These are phyloP conservation scores for Drosophila borealis DNA, from an alignment of 2,888 invertebrate genomes.

Conservation along the genomic window DNA sequence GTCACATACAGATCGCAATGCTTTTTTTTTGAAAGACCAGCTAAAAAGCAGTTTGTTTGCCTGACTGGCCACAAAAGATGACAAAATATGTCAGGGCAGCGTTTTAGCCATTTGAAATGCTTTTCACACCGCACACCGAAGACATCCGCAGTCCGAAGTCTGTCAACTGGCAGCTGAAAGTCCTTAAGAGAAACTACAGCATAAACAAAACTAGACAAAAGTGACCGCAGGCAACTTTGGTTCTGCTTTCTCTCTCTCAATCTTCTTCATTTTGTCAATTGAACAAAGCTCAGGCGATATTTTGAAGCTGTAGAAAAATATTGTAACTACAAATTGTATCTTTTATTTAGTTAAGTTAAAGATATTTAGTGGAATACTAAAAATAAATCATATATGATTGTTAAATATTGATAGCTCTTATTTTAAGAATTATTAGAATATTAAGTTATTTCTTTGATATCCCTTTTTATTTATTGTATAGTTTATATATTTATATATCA, in stretches of 20 bases:
- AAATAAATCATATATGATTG: too few relatives aligned
- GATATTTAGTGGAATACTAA: too few relatives aligned
- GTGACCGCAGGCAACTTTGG: constrained; percentile 25
- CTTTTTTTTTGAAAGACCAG: constrained; percentile 2
- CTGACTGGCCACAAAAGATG: constrained; percentile 46
- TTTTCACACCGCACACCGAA: constrained; percentile 26
- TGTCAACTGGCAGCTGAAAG: constrained; percentile 43
- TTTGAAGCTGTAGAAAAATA: constrained; percentile 12
- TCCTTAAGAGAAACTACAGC: constrained; percentile 18
- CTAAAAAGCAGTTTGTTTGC: constrained; percentile 35
- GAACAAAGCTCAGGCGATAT: constrained; percentile 5
- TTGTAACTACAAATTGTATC: neutral
- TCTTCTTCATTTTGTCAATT: neutral
- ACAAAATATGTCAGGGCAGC: constrained; percentile 48
- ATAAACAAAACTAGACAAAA: constrained; percentile 23
- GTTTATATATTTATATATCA: too few relatives aligned
- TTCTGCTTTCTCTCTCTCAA: neutral
- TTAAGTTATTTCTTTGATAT: too few relatives aligned
- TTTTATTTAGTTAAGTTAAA: too few relatives aligned
- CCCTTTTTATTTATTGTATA: too few relatives aligned
- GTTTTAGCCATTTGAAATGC: constrained; percentile 53
- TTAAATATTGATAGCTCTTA: too few relatives aligned
- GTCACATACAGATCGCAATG: neutral
- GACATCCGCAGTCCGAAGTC: constrained; percentile 38
- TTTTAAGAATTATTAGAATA: too few relatives aligned